Base-by-base conservation (phyloP, 1,140 invertebrate genomes). In the Contarinia nasturtii region DNA sequence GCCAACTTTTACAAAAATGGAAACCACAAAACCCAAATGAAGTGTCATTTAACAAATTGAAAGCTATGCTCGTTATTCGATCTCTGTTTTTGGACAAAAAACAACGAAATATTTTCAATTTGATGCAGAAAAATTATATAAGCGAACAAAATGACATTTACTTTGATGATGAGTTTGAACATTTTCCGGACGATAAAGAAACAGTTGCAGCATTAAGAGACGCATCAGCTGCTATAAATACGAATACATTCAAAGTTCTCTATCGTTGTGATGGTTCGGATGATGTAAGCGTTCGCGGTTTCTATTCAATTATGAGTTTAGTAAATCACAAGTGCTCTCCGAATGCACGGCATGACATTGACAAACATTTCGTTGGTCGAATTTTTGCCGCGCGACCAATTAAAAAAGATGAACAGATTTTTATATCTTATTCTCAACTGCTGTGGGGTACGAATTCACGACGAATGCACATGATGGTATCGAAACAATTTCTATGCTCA, bases 301-400 rank as follows among this genome's bases (percentile, higher is more conserved):
- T 86, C 33, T 84, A 77, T 63, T 76, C 79, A 12, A 58, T 79
- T n/a, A 71, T 74, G 1, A 70, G 74, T 33, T 61, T 84, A 21
- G 71, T 81, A 58, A 81, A 82, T 61, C 80, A 84, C 54, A 69
- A 64, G 18, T 86, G 82, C 54, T 57, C 67, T 10, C 76, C 80
- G 2, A 86, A 86, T 53, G 79, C 77, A 0, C 70, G 71, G 20
- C 75, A 79, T 48, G 60, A 65, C 20, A 79, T 74, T 49, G 70
- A 76, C 50, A 53, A 56, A 1, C 52, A 70, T 14, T 63, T 65
- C n/a, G 58, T 66, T 41, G 73, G 83, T 64, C 62, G 67, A 7
- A 69, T 77, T 0, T 71, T 64, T 55, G 74, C 80, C 3, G 64
- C 71, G 0, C 62, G 67, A 45, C 59, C 67, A 10, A 82, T 86